Evolutionary conservation across 1,140 invertebrate species (phyloP).

Genomic region (Drosophila pseudoobscura): DNA sequence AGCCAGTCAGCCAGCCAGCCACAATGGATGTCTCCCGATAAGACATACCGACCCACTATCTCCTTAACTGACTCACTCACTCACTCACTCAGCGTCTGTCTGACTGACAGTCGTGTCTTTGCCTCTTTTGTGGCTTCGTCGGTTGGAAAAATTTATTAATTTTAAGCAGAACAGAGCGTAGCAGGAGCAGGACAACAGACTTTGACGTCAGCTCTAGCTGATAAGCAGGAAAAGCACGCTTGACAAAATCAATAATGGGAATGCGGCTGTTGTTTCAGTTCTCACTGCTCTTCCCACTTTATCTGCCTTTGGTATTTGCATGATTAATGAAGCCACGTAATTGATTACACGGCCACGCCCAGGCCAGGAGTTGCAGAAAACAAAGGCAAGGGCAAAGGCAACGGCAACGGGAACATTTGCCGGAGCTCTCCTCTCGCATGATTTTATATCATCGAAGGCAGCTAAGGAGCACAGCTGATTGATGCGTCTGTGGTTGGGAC

Average conservation of each 20-base stretch:
- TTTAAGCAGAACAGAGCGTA: conserved; percentile 43
- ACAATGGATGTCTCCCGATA: conserved; percentile 42
- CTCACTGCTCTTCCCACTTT: conserved; percentile 11
- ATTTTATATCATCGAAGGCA: conserved; percentile 59
- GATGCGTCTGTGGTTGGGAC: conserved; percentile 55
- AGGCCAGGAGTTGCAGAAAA: conserved; percentile 5
- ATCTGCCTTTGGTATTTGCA: conserved; percentile 65
- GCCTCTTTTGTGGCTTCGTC: conserved; percentile 11
- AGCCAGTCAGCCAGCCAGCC: conserved; percentile 11
- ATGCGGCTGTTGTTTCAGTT: conserved; percentile 37
- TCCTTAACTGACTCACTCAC: neutral
- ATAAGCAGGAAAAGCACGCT: conserved; percentile 46
- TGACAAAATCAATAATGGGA: conserved; percentile 71
- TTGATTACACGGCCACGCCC: conserved; percentile 74
- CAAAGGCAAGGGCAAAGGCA: conserved; percentile 15
- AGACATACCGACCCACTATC: conserved; percentile 12
- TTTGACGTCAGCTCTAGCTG: conserved; percentile 56
- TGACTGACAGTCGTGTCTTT: conserved; percentile 29
- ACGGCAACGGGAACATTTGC: conserved; percentile 14
- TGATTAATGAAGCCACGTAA: conserved; percentile 78
- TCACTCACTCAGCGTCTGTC: conserved; percentile 1
- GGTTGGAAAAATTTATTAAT: conserved; percentile 61
- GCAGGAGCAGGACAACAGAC: neutral
- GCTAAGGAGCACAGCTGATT: conserved; percentile 64
- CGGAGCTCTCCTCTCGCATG: conserved; percentile 29